Evolutionary conservation across 1,140 invertebrate genomes (phyloP).

Genomic region (Agrypnia vestita): DNA sequence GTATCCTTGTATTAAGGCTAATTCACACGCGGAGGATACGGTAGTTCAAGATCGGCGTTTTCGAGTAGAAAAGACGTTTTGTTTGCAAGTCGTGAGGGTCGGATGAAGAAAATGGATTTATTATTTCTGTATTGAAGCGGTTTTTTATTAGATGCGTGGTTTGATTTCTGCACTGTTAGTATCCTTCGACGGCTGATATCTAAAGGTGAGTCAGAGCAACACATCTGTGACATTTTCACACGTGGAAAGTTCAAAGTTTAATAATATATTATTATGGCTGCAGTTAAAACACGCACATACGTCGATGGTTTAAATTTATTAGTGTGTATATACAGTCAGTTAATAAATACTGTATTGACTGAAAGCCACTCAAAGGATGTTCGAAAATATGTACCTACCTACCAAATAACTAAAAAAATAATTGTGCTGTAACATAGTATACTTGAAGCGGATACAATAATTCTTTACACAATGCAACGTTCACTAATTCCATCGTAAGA

Average conservation of each 20-base stretch:
- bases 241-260: conserved; percentile 6
- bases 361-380: no score
- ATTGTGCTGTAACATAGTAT: no score
- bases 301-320: no score
- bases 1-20: not conserved
- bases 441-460: no score
- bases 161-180: not conserved
- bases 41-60: not conserved
- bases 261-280: conserved; percentile 2
- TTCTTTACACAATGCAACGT: no score
- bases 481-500: no score
- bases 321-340: not conserved
- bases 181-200: not conserved
- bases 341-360: no score
- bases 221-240: conserved; percentile 35
- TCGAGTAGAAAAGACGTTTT: not conserved
- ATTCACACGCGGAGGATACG: conserved; percentile 3
- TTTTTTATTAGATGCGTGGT: not conserved
- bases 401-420: no score
- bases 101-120: no score
- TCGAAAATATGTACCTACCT: no score
- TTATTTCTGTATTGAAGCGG: not conserved
- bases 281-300: not conserved
- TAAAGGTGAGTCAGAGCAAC: conserved; percentile 11
- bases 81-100: not conserved